Base-by-base conservation (phyloP, 2,113 vertebrate species). In the Mirza zaza region DNA sequence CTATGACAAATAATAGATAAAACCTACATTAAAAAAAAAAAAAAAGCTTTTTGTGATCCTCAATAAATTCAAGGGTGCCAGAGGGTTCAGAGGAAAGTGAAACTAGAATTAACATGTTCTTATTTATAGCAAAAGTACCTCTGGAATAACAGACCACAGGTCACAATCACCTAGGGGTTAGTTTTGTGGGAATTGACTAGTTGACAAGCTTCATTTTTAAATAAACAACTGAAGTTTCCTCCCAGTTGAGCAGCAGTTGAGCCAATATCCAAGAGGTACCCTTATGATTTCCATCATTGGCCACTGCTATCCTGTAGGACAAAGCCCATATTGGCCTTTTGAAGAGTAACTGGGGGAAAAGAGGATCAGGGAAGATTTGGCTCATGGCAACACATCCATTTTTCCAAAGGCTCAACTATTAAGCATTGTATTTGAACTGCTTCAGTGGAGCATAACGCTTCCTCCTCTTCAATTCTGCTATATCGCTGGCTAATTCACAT, bases 121-220 rank as follows among this genome's bases (percentile, higher is more conserved):
- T 71, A 50, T 63, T 57, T 61, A 68, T 75, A 61, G 2, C 1
- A 34, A 6, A 92, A 71, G 0, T 71, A 65, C 23, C 20, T 25
- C 20, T 76, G 3, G 14, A 70, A 59, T 13, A 75, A 32, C 11
- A 42, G 27, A 2, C 2, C 6, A 29, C 12, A 34, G 7, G 5
- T 14, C 27, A 39, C 42, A 4, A 39, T 15, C 4, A 73, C 10
- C 9, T 18, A 3, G 6, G 11, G 18, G 5, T 0, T 20, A 18
- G 23, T 63, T 59, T 18, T 73, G 1, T 52, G 50, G 42, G 29
- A 61, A 65, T 3, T 83, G 0, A 29, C 5, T 34, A 8, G 9
- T 73, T 65, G 27, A 52, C 57, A 57, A 48, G 12, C 32, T 59
- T 92, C 34, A 85, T 23, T n/a, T 91, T 81, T 63, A 85, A 93